Base-by-base conservation (phyloP, 1,140 invertebrate genomes). In the Armadillidium nasatum region DNA sequence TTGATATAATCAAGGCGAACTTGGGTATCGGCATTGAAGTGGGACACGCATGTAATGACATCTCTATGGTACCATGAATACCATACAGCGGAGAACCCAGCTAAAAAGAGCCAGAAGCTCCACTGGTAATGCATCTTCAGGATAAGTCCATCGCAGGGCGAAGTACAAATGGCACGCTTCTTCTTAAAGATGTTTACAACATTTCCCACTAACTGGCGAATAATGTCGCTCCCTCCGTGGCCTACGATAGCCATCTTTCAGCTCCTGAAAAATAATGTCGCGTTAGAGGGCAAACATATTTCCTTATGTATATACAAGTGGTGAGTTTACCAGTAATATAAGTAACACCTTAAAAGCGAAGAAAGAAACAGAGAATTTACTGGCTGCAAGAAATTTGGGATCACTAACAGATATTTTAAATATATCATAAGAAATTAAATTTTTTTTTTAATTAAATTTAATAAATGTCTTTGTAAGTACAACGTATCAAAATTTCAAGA, bases 121-220 rank as follows among this genome's bases (percentile, higher is more conserved):
- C 74, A 76, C 43, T 71, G 74, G 50, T 76, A 76, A 71, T 76
- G 74, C 74, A 76, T 76, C 71, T 76, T 76, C 46, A 76, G 69
- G 45, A 76, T 67, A 76, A 76, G 71, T 22, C 74, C 74, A 76
- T 76, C 74, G 15, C 74, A 76, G 44, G 74, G 74, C 13, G 74
- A 70, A 15, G 74, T 76, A 44, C 74, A 76, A 33, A 67, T 60
- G 54, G 73, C 73, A 19, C 73, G 50, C 67, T 75, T 75, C 73
- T 75, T 75, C 73, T 75, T 75, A 60, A 75, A 75, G 73, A 75
- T 75, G 66, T 75, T 75, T 44, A 75, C 73, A 60, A 75, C 73
- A 75, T 75, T 75, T 19, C 73, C 73, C 60, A 75, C 73, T 54
- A 75, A 67, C 73, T 75, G 73, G 66, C 73, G 73, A 43, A 75